phyloP scores from a whole-genome alignment of 2,113 vertebrate species.

The Barbus barbus region DNA sequence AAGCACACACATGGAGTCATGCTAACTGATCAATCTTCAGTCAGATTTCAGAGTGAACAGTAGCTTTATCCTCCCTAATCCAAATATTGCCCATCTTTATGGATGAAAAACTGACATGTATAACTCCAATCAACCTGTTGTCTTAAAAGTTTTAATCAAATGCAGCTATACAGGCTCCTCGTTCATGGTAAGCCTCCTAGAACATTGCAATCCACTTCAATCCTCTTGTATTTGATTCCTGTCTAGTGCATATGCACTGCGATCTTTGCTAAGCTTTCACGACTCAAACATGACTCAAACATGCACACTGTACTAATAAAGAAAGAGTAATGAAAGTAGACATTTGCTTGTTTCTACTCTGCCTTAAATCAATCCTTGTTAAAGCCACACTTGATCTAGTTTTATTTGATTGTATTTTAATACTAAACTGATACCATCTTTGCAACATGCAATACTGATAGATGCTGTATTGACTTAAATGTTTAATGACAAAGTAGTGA shows the following conservation, averaged over 20 bases:
- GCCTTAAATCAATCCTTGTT: not conserved
- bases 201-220: conserved; percentile 27
- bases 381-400: not conserved
- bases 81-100: not conserved
- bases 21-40: not conserved
- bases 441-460: not conserved
- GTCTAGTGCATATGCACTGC: not conserved
- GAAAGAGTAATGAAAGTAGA: not conserved
- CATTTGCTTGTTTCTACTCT: not conserved
- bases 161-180: not conserved
- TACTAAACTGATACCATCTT: not conserved
- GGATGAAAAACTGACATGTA: not conserved
- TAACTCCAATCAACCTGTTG: conserved; percentile 9
- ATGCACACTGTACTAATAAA: not conserved
- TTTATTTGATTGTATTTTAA: not conserved
- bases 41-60: not conserved
- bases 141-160: not conserved
- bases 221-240: conserved; percentile 38
- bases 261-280: conserved; percentile 39
- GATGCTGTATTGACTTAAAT: not conserved
- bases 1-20: conserved; percentile 1
- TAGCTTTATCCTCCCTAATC: conserved; percentile 2
- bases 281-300: conserved; percentile 5
- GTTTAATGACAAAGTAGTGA: not conserved
- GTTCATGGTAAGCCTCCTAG: conserved; percentile 19